Evolutionary conservation across 2,888 invertebrate genomes (phyloP).

Genomic region (Ctenicera cuprea): DNA sequence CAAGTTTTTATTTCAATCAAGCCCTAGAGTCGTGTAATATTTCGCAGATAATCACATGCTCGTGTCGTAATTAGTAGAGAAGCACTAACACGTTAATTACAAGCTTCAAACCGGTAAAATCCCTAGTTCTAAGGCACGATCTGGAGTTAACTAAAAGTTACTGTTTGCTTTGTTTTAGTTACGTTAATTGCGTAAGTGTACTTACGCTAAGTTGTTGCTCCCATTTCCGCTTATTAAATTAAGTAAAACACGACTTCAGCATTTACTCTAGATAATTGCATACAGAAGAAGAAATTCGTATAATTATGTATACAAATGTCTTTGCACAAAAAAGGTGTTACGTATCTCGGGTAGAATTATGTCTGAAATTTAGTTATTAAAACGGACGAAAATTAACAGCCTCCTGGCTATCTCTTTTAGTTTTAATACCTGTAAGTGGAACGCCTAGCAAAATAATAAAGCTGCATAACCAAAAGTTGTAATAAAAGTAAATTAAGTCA

Average conservation of each 20-base stretch:
- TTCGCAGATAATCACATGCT: conserved; percentile 28
- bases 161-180: conserved; percentile 22
- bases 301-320: neutral
- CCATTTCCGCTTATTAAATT: conserved; percentile 8
- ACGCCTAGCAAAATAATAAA: too few species aligned
- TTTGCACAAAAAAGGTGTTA: neutral
- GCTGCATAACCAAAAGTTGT: too few species aligned
- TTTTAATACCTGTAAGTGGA: too few species aligned
- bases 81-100: conserved; percentile 31
- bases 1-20: conserved; percentile 21
- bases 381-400: too few species aligned
- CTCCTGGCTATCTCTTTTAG: too few species aligned
- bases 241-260: neutral
- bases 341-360: too few species aligned
- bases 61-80: conserved; percentile 34
- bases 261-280: neutral
- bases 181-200: conserved; percentile 3
- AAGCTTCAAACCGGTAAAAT: conserved; percentile 21
- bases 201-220: conserved; percentile 9
- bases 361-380: too few species aligned
- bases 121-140: conserved; percentile 14
- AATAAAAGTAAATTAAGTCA: too few species aligned
- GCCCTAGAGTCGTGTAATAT: conserved; percentile 11
- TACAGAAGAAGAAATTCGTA: neutral
- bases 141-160: neutral